Evolutionary conservation across 2,797 vertebrate genomes (phyloP).

Genomic region (Enteromius anoplus): DNA sequence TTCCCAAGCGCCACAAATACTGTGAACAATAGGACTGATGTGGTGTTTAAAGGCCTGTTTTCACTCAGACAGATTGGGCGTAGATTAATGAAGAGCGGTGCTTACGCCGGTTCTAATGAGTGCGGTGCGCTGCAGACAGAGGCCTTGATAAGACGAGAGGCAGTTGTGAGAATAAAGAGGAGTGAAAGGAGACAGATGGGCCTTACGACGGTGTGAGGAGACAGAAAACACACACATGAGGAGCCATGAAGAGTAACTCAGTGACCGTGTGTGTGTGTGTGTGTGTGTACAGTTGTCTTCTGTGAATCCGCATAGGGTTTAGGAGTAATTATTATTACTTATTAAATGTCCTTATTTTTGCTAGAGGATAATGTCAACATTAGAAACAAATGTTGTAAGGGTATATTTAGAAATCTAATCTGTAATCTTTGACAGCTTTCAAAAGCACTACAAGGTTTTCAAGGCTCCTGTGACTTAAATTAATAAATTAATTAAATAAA

Average conservation of each 20-base stretch:
- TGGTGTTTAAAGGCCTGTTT: slow-evolving; percentile 35
- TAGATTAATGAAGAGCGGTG: slow-evolving; percentile 45
- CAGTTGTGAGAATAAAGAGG: slow-evolving; percentile 44
- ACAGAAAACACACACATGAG: slow-evolving; percentile 5
- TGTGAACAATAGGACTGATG: slow-evolving; percentile 32
- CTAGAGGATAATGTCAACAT: neutral
- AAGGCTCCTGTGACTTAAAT: neutral
- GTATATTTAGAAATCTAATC: neutral
- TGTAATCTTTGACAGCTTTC: neutral
- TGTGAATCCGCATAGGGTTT: neutral
- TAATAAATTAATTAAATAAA: neutral
- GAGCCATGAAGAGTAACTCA: slow-evolving; percentile 9
- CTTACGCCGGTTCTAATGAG: slow-evolving; percentile 33
- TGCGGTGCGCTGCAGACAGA: slow-evolving; percentile 22
- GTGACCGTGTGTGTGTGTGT: slow-evolving; percentile 28
- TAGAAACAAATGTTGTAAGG: neutral
- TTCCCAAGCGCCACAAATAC: slow-evolving; percentile 32
- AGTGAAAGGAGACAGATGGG: slow-evolving; percentile 48
- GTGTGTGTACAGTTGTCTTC: neutral
- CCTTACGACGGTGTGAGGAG: slow-evolving; percentile 20
- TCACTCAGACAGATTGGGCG: slow-evolving; percentile 21
- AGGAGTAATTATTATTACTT: neutral
- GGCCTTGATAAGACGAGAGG: slow-evolving; percentile 31
- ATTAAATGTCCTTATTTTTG: neutral
- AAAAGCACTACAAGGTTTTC: neutral